A percentile compares a stretch with the other conserved stretches of the same genome.
phyloP scores from a whole-genome alignment of 2,797 vertebrate species.

The Podargus strigoides region DNA sequence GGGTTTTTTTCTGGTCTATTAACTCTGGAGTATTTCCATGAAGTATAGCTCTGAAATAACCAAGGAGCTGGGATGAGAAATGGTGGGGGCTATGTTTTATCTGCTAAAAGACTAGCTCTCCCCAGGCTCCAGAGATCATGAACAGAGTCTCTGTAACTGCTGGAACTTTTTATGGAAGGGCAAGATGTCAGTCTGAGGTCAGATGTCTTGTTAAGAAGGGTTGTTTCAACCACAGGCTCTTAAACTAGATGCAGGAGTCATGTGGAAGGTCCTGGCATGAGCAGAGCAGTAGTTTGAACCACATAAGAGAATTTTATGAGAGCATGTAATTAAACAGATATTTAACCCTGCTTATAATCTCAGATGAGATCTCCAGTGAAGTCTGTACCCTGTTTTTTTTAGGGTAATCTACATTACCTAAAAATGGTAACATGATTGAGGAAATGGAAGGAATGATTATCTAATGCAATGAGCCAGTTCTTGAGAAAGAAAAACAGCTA shows the following conservation, averaged over 20 bases:
- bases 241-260: not conserved
- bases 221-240: conserved; percentile 1
- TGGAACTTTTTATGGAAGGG: not conserved
- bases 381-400: not conserved
- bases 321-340: not conserved
- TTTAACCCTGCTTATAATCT: not conserved
- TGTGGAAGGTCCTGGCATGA: not conserved
- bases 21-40: not conserved
- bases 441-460: not conserved
- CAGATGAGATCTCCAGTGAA: not conserved
- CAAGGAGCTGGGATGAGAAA: not conserved
- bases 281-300: not conserved
- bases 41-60: not conserved
- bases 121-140: not conserved
- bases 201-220: not conserved
- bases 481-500: not conserved
- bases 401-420: not conserved
- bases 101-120: not conserved
- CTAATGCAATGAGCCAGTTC: not conserved
- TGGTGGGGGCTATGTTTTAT: not conserved
- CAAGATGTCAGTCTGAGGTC: not conserved
- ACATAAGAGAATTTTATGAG: not conserved
- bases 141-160: not conserved
- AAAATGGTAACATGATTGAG: not conserved
- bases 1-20: not conserved